Base-by-base conservation (phyloP, 2,113 vertebrate species). In the Mixornis gularis region DNA sequence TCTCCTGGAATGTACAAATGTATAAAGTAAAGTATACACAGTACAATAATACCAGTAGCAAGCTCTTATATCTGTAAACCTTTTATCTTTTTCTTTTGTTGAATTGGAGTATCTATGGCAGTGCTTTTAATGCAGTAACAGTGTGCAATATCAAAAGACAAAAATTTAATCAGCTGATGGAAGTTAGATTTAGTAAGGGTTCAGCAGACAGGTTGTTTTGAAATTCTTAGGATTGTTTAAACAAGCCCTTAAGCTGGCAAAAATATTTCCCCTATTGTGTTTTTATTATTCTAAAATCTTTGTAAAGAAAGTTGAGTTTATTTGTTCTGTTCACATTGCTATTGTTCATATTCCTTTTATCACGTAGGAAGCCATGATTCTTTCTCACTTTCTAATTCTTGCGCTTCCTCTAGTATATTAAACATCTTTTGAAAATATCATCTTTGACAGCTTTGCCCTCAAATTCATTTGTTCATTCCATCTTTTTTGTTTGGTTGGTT, bases 81-180 rank as follows among this genome's bases (percentile, higher is more conserved):
- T 94, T 81, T 43, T 29, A 21, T 49, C 3, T 7, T 63, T 77
- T 59, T 86, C 21, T 68, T 56, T 79, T 73, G 11, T 68, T 48
- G 60, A 62, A 52, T 64, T 63, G 10, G 5, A 24, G 34, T 76
- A 59, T 10, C 38, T 63, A 1, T 74, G 44, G 34, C 38, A 72
- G 10, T 51, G 9, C 63, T 65, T 77, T 29, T 52, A 13, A 36
- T 15, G 5, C 30, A 40, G 2, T 49, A 55, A 40, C 3, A 26
- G 13, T 32, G 22, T 17, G 10, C n/a, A 60, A 16, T 7, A 53
- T 40, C 22, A 46, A 62, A 72, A 55, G 25, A 32, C 78, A 13
- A 7, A 36, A 27, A n/a, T 81, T 76, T 79, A 51, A 38, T 53
- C 32, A 30, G 8, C 58, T 59, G 0, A 2, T 3, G 0, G 9